A percentile compares a stretch with the other conserved stretches of the same genome.
phyloP scores from a whole-genome alignment of 2,113 vertebrate genomes.

The Triplophysa rosa region DNA sequence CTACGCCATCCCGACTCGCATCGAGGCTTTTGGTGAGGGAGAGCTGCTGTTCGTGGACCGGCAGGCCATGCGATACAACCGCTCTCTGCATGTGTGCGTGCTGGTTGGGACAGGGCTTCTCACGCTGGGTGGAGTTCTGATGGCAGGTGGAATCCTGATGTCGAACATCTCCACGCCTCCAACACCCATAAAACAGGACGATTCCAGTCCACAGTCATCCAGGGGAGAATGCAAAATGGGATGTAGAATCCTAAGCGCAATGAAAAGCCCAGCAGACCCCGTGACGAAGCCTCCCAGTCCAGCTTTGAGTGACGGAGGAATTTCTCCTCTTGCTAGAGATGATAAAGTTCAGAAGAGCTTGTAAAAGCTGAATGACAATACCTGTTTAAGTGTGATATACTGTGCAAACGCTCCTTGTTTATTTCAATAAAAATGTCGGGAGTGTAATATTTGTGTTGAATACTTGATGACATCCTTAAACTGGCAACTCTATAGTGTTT shows the following conservation, averaged over 20 bases:
- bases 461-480: neutral
- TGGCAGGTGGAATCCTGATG: constrained; percentile 81
- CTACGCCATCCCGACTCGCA: constrained; percentile 83
- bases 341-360: constrained; percentile 83
- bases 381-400: neutral
- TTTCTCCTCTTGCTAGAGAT: constrained; percentile 84
- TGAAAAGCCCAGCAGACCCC: constrained; percentile 63
- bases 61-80: constrained; percentile 84
- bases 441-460: neutral
- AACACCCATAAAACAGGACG: constrained; percentile 81
- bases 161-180: constrained; percentile 81
- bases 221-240: constrained; percentile 41
- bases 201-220: constrained; percentile 55
- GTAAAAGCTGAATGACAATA: constrained; percentile 56
- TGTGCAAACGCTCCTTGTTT: constrained; percentile 1
- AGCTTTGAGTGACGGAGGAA: constrained; percentile 77
- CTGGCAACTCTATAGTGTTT: neutral
- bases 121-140: constrained; percentile 81
- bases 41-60: constrained; percentile 88
- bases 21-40: constrained; percentile 89
- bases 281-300: constrained; percentile 85
- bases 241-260: constrained; percentile 46
- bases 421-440: constrained; percentile 22
- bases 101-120: constrained; percentile 83
- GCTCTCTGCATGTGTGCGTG: constrained; percentile 82